Evolutionary conservation across 2,888 invertebrate genomes (phyloP).

Genomic region (Pollenia labialis): DNA sequence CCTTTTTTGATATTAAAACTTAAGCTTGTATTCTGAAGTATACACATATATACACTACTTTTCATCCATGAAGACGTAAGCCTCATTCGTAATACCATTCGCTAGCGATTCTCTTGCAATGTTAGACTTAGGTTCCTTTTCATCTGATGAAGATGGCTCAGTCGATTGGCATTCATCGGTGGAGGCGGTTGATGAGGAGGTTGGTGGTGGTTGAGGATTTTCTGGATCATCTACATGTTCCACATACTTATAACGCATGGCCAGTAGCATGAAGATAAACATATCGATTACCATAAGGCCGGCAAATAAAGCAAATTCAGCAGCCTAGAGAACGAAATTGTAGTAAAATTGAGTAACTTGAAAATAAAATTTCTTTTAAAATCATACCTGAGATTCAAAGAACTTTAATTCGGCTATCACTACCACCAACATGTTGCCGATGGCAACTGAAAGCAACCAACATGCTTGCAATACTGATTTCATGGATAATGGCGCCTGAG

Average conservation of each 20-base stretch:
- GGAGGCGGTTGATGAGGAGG: slow-evolving; percentile 41
- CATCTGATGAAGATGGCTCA: slow-evolving; percentile 62
- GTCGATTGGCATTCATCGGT: slow-evolving; percentile 47
- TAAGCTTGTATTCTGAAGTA: too few relatives aligned
- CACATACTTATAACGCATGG: slow-evolving; percentile 91
- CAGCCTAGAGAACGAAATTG: slow-evolving; percentile 86
- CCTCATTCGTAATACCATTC: slow-evolving; percentile 73
- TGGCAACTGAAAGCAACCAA: slow-evolving; percentile 96
- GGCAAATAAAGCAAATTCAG: slow-evolving; percentile 94
- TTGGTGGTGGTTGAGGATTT: slow-evolving; percentile 36
- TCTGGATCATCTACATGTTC: slow-evolving; percentile 73
- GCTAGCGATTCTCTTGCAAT: slow-evolving; percentile 45
- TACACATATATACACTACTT: slow-evolving; percentile 6
- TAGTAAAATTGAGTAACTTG: neutral
- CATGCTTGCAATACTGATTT: slow-evolving; percentile 96
- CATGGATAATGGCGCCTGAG: slow-evolving; percentile 96
- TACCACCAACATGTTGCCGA: slow-evolving; percentile 97
- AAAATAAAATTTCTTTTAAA: neutral
- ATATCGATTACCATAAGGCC: slow-evolving; percentile 93
- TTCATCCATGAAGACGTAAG: slow-evolving; percentile 64
- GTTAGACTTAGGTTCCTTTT: slow-evolving; percentile 66
- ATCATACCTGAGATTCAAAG: slow-evolving; percentile 79
- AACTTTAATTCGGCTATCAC: slow-evolving; percentile 84
- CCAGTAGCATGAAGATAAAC: slow-evolving; percentile 91
- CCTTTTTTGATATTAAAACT: slow-evolving; percentile 37